Evolutionary conservation across 2,888 invertebrate genomes (phyloP).

Genomic region (Thymelicus sylvestris): DNA sequence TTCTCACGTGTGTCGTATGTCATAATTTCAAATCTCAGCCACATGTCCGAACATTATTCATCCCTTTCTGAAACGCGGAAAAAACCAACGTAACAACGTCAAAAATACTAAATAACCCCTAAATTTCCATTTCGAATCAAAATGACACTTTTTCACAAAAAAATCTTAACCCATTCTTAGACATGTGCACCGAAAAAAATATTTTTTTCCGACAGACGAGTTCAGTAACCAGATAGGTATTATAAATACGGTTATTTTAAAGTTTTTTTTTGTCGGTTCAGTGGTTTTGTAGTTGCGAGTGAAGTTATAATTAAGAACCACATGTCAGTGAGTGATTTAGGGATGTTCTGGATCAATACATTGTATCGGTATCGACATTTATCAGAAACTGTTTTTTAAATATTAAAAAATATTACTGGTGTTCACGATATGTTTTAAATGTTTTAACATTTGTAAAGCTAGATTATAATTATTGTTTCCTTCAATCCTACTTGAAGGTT

Average conservation of each 20-base stretch:
- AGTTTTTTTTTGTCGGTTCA: constrained; percentile 65
- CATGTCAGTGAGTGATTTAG: constrained; percentile 64
- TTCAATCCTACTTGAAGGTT: too few species aligned
- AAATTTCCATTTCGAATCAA: constrained; percentile 78
- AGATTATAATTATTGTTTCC: too few species aligned
- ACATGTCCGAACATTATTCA: constrained; percentile 75
- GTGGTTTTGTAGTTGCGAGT: constrained; percentile 69
- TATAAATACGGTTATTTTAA: constrained; percentile 76
- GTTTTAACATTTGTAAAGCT: too few species aligned
- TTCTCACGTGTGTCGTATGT: constrained; percentile 76
- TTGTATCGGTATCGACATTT: constrained; percentile 13
- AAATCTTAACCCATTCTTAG: constrained; percentile 77
- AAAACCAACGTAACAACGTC: constrained; percentile 55
- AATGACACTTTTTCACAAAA: constrained; percentile 72
- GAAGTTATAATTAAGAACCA: constrained; percentile 79
- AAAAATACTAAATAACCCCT: constrained; percentile 74
- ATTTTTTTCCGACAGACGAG: constrained; percentile 59
- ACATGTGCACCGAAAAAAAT: constrained; percentile 61
- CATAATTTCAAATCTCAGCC: constrained; percentile 66
- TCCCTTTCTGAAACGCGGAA: constrained; percentile 53
- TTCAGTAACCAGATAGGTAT: constrained; percentile 82
- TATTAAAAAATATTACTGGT: too few species aligned
- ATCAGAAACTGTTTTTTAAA: too few species aligned
- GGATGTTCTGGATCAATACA: background rate
- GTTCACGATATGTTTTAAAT: too few species aligned